phyloP scores from a whole-genome alignment of 2,888 invertebrate species.

The Ferdinandea cuprea region DNA sequence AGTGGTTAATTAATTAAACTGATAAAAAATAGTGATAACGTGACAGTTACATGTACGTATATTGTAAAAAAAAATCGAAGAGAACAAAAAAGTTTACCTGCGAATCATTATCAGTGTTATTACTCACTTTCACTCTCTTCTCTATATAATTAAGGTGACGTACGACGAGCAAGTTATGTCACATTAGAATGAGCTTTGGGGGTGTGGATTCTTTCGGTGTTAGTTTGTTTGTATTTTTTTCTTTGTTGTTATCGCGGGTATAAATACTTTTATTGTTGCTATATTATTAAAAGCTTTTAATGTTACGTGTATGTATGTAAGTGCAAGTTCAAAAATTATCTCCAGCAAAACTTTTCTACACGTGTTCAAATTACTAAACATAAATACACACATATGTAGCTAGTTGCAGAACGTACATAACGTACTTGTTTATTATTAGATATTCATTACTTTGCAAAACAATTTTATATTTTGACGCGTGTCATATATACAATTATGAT shows the following conservation, averaged over 20 bases:
- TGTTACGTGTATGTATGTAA: background rate
- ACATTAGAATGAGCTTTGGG: conserved; percentile 21
- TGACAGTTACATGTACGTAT: background rate
- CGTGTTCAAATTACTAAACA: conserved; percentile 11
- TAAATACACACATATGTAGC: background rate
- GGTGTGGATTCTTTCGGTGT: conserved; percentile 5
- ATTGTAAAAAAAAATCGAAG: background rate
- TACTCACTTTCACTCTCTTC: background rate
- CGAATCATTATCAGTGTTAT: conserved; percentile 8
- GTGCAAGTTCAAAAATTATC: background rate
- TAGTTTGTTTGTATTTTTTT: background rate
- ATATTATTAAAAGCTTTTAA: background rate
- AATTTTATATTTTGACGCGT: background rate
- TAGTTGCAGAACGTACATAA: background rate
- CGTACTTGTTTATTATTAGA: too few relatives aligned
- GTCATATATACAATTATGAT: too few relatives aligned
- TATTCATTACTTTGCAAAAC: background rate
- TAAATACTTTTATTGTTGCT: background rate
- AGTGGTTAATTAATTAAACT: too few relatives aligned
- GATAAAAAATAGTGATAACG: too few relatives aligned
- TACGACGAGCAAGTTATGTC: conserved; percentile 11
- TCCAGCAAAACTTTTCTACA: conserved; percentile 1
- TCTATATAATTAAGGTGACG: background rate
- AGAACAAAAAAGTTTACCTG: too few relatives aligned
- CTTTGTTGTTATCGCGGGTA: background rate